phyloP scores from a whole-genome alignment of 2,888 invertebrate species.

The Lasius platythorax region DNA sequence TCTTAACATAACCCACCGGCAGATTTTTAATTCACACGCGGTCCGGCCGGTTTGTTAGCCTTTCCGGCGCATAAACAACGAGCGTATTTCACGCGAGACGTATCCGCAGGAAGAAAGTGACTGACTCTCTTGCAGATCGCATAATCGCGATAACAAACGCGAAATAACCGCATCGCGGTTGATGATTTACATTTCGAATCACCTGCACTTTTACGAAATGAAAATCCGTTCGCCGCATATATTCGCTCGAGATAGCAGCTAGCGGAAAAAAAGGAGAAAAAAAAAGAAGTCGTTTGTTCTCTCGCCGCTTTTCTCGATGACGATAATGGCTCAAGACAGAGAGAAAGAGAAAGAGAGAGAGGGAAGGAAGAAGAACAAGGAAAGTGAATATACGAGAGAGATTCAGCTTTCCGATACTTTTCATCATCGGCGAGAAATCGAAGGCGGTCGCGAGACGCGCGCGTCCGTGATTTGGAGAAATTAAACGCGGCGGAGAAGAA shows the following conservation, averaged over 20 bases:
- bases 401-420: constrained; percentile 22
- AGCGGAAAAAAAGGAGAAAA: not conserved
- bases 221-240: not conserved
- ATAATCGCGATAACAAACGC: constrained; percentile 26
- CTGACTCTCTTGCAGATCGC: constrained; percentile 45
- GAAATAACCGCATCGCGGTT: constrained; percentile 36
- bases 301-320: not conserved
- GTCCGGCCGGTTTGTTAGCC: constrained; percentile 45
- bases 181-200: constrained; percentile 42
- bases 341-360: not conserved
- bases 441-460: constrained; percentile 1
- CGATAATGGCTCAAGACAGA: constrained; percentile 28
- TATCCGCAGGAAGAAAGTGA: constrained; percentile 61
- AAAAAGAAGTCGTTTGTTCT: constrained; percentile 2
- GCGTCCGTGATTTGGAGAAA: constrained; percentile 39
- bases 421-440: constrained; percentile 42
- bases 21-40: constrained; percentile 35
- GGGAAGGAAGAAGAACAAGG: constrained; percentile 8
- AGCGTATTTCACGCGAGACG: constrained; percentile 50
- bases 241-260: not conserved
- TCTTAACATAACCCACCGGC: constrained; percentile 10
- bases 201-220: constrained; percentile 13
- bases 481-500: constrained; percentile 2
- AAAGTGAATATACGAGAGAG: constrained; percentile 33
- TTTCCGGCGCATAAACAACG: constrained; percentile 55